Base-by-base conservation (phyloP, 2,113 vertebrate genomes). In the Callionymus lyra region DNA sequence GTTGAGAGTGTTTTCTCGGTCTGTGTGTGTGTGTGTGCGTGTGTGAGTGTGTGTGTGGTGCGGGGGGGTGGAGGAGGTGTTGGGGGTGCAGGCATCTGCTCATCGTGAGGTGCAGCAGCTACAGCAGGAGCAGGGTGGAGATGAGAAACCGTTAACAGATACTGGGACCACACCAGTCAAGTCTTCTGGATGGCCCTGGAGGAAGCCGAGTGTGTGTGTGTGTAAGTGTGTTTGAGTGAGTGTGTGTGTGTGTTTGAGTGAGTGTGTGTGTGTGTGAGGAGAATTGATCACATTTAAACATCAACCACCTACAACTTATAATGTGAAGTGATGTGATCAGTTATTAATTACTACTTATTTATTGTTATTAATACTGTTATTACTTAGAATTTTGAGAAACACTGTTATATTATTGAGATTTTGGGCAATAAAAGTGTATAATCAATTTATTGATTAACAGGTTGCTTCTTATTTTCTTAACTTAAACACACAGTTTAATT, bases 61-160 rank as follows among this genome's bases (percentile, higher is more conserved):
- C 47, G 16, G 41, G 4, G 16, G 1, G n/a, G 16, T 14, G 33
- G 37, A 34, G 51, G 11, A 33, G 12, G 32, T 9, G 32, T 34
- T 40, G 27, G 49, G 38, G 48, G 31, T 62, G 50, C 50, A 59
- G 59, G 55, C 50, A 42, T 52, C 44, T 64, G 54, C 54, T 44
- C 48, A 56, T 32, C 53, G 40, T 46, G 41, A 68, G 59, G 63
- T 76, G 70, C 55, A 66, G 62, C 52, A 60, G 70, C 63, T 53
- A 68, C 74, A 76, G 52, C 68, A 74, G 63, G 66, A 79, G 72
- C 62, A 71, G 80, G 83, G 84, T 79, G 85, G 83, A 80, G 81
- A 85, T 82, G 72, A 70, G 49, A 77, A 84, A 82, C 84, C 79
- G 85, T 85, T 85, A 84, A 82, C 77, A 82, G 79, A 81, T 76